Conservation (phyloP, 64 coral and sea anemone species). For the Astreopora myriophthalma region DNA sequence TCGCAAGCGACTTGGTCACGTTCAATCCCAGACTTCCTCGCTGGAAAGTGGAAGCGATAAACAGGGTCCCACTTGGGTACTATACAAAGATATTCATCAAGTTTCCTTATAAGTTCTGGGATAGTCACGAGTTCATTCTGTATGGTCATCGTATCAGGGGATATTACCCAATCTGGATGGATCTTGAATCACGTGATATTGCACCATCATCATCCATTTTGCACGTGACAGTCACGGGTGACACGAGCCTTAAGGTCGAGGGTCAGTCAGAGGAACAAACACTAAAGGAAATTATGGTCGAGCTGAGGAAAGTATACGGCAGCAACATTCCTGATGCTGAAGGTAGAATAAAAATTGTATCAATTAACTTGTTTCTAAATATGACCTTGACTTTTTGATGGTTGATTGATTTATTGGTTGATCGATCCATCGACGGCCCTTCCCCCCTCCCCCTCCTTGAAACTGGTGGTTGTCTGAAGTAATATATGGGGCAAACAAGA, state of each 20-base stretch:
- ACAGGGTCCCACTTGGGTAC: conserved; percentile 43
- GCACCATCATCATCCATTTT: conserved; percentile 34
- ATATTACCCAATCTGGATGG: conserved; percentile 87
- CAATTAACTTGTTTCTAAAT: neutral
- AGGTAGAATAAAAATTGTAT: neutral
- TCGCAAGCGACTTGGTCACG: conserved; percentile 35
- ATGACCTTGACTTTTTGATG: no score
- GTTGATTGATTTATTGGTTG: no score
- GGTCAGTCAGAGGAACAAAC: conserved; percentile 55
- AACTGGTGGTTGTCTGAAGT: no score
- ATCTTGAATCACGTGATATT: conserved; percentile 65
- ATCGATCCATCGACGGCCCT: no score
- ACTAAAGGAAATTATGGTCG: conserved; percentile 51
- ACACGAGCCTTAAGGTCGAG: conserved; percentile 27
- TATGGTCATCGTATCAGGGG: conserved; percentile 63
- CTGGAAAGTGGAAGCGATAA: conserved; percentile 80
- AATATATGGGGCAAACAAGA: no score
- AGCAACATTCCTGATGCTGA: conserved; percentile 39
- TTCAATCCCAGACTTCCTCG: conserved; percentile 41
- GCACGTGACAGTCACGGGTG: conserved; percentile 60
- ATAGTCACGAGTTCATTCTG: conserved; percentile 68
- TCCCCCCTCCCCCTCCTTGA: no score
- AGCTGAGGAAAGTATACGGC: conserved; percentile 70
- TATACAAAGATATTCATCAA: conserved; percentile 90
- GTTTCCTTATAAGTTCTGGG: conserved; percentile 87